Evolutionary conservation across 2,888 invertebrate genomes (phyloP), one percentile per base, ranked within the genome.

Genomic region (Chrysolina haemoptera): DNA sequence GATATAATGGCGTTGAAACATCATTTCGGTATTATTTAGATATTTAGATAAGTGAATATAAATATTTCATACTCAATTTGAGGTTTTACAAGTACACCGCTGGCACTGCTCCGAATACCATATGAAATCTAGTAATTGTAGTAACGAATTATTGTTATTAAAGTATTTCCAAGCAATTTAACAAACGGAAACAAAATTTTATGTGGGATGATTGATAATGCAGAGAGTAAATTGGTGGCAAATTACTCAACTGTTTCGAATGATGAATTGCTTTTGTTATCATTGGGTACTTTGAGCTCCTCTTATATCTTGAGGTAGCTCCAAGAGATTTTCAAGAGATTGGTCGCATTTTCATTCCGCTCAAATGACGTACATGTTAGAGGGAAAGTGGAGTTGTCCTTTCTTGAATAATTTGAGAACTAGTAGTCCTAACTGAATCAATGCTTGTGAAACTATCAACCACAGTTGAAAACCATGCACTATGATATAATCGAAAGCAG

Each of bases 151-250:
- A 55, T 53, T 53, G 67, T 67, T 67, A 67, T 67, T 67, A 55
- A 66, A 75, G 68, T 53, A 75, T 75, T 75, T 75, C 75, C 69
- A 67, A 50, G 69, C 75, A 75, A 75, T 75, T 75, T 75, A 75
- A 75, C 75, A 48, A 71, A 75, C 75, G 71, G 75, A 75, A 75
- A 75, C 75, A 71, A 69, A 71, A 71, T 71, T 75, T 66, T 66
- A 75, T 55, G 64, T 69, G 68, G 41, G 40, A 69, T 43, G 27
- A 69, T 75, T 71, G 65, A 71, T 75, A 71, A 75, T 69, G 69
- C 66, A 66, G 40, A 8, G 64, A 43, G 12, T 55, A 40, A 67
- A 40, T 67, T 50, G 67, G 55, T 40, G 48, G 16, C 43, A 67
- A 67, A 67, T 67, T 53, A 22, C 41, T 67, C 27, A 53, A 53